A percentile compares a stretch with the other conserved stretches of the same genome.
phyloP scores from a whole-genome alignment of 2,888 invertebrate genomes.

The Itoplectis maculator region DNA sequence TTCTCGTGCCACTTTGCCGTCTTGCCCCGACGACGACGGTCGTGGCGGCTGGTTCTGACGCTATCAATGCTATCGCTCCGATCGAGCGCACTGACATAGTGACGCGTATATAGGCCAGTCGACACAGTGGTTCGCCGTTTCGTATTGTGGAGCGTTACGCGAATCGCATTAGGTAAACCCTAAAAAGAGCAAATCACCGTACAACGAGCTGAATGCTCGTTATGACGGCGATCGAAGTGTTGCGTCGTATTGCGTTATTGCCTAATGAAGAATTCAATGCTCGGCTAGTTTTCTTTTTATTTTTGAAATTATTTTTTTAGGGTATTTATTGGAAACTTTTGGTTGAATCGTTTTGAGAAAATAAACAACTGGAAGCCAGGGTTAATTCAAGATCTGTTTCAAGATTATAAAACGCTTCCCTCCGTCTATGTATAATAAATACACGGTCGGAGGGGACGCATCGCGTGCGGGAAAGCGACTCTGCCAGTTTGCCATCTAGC shows the following conservation, averaged over 20 bases:
- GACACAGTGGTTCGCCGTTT: constrained; percentile 4
- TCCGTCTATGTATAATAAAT: too few relatives aligned
- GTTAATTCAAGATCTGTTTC: neutral
- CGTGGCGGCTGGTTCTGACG: constrained; percentile 16
- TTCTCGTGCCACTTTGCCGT: constrained; percentile 44
- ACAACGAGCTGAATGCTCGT: neutral
- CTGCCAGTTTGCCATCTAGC: neutral
- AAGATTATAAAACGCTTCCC: too few relatives aligned
- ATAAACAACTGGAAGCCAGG: too few relatives aligned
- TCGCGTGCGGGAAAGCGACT: neutral
- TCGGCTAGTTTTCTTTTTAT: neutral
- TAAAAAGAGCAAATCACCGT: neutral
- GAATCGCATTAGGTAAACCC: neutral
- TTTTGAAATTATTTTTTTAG: neutral
- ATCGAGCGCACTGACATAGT: constrained; percentile 22
- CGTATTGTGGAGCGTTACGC: neutral
- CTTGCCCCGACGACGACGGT: constrained; percentile 2
- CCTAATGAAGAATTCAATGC: neutral
- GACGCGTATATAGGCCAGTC: constrained; percentile 5
- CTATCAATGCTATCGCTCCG: constrained; percentile 33
- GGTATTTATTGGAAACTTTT: neutral
- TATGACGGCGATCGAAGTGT: neutral
- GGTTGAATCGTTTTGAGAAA: neutral
- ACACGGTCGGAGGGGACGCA: neutral
- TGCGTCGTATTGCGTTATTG: neutral